Evolutionary conservation across 1,140 invertebrate species (phyloP).

Genomic region (Sycophaga agraensis): DNA sequence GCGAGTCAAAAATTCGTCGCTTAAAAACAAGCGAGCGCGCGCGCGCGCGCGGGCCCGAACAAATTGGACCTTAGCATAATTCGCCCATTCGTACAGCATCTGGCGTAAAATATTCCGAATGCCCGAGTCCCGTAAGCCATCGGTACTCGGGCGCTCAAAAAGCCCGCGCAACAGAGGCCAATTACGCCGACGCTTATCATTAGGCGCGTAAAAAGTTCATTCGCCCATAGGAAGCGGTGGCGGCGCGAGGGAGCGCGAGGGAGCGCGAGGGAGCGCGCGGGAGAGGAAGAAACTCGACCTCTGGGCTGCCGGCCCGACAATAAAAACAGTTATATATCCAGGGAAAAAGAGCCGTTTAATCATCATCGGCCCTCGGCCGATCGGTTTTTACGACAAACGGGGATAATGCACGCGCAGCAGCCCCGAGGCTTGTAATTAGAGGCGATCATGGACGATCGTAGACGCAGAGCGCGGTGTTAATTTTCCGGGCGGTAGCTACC

Average conservation of each 20-base stretch:
- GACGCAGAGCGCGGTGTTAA: too few relatives aligned
- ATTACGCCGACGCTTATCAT: conserved; percentile 1
- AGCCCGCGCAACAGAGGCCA: not conserved
- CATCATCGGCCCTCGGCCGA: not conserved
- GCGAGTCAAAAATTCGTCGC: too few relatives aligned
- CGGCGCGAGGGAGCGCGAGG: not conserved
- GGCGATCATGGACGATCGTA: not conserved
- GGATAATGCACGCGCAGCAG: not conserved
- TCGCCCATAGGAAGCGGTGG: not conserved
- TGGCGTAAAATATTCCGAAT: not conserved
- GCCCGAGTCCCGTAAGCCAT: not conserved
- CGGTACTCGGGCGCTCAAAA: not conserved
- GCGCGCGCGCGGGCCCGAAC: too few relatives aligned
- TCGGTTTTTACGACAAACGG: not conserved
- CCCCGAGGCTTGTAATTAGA: not conserved
- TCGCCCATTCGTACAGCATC: not conserved
- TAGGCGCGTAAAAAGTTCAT: not conserved
- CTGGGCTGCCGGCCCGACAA: too few relatives aligned
- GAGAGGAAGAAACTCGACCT: not conserved
- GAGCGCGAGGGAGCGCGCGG: not conserved
- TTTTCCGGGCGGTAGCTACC: not conserved
- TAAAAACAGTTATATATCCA: conserved; percentile 7
- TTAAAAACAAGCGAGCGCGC: too few relatives aligned
- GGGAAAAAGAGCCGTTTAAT: not conserved
- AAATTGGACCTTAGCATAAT: conserved; percentile 6